These are phyloP conservation scores for Rhyacichthys aspro DNA, from an alignment of 2,797 vertebrate species.

Conservation along the genomic window DNA sequence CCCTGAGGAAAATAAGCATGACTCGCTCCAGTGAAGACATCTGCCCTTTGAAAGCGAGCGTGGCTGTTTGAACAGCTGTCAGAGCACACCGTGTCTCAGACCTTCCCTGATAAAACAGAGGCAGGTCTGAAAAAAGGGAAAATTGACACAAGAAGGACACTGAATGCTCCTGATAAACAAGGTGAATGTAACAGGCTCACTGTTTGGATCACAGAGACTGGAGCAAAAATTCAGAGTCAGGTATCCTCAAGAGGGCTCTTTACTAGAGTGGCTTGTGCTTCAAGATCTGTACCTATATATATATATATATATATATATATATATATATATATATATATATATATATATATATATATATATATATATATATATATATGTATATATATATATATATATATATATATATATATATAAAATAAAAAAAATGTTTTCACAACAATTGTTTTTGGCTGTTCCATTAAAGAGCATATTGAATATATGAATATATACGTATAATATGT, in stretches of 20 bases:
- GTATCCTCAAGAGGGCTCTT: too few species aligned
- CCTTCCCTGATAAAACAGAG: slow-evolving; percentile 77
- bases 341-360: too few species aligned
- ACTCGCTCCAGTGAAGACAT: slow-evolving; percentile 83
- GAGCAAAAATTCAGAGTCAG: too few species aligned
- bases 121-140: slow-evolving; percentile 50
- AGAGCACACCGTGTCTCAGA: slow-evolving; percentile 71
- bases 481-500: slow-evolving; percentile 7
- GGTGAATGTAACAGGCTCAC: slow-evolving; percentile 16
- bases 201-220: slow-evolving; percentile 11
- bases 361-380: too few species aligned
- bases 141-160: slow-evolving; percentile 54
- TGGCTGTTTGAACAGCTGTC: slow-evolving; percentile 86
- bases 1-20: slow-evolving; percentile 83
- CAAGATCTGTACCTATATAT: background rate
- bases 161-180: slow-evolving; percentile 32
- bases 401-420: too few species aligned
- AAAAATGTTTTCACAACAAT: too few species aligned
- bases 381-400: slow-evolving; percentile 17
- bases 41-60: slow-evolving; percentile 82
- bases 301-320: slow-evolving; percentile 5
- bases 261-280: too few species aligned
- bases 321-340: slow-evolving; percentile 43
- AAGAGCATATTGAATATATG: slow-evolving; percentile 41
- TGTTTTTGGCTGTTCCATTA: background rate